Percentiles rank a stretch among this genome's conserved stretches.
Evolutionary conservation across 2,797 vertebrate species (phyloP).

Genomic region (Coregonus sp.): DNA sequence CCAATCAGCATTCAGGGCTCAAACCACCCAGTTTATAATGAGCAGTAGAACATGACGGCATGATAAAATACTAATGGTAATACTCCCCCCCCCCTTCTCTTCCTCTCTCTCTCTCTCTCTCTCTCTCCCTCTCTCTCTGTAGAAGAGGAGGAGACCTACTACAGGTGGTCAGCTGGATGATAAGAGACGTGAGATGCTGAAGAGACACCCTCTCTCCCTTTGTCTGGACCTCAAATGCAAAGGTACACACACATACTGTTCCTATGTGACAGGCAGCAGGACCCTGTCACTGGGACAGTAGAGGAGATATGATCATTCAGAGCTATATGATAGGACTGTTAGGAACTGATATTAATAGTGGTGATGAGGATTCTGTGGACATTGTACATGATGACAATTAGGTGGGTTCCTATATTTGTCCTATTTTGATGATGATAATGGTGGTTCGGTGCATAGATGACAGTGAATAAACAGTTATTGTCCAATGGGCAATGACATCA

Average conservation of each 20-base stretch:
- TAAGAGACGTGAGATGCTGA: constrained; percentile 96
- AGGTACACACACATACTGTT: constrained; percentile 71
- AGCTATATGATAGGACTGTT: not conserved
- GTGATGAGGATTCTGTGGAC: not conserved
- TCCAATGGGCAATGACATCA: not conserved
- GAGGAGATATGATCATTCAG: not conserved
- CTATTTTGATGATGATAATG: not conserved
- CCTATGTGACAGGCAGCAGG: not conserved
- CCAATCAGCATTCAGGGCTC: no score
- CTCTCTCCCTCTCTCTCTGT: constrained; percentile 18
- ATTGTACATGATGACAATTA: not conserved
- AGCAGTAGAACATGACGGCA: not conserved
- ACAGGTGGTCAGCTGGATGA: constrained; percentile 94
- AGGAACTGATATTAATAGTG: not conserved
- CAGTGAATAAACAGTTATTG: not conserved
- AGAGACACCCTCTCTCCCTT: constrained; percentile 89
- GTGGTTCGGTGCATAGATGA: not conserved
- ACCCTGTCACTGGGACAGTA: not conserved
- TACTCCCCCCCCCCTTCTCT: not conserved
- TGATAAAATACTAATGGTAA: not conserved
- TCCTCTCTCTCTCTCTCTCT: not conserved
- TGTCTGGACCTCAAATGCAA: constrained; percentile 90
- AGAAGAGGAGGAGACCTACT: constrained; percentile 93
- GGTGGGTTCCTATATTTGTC: not conserved
- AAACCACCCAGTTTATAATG: not conserved